phyloP scores from a whole-genome alignment of 2,888 invertebrate genomes.

The Macaria liturata region DNA sequence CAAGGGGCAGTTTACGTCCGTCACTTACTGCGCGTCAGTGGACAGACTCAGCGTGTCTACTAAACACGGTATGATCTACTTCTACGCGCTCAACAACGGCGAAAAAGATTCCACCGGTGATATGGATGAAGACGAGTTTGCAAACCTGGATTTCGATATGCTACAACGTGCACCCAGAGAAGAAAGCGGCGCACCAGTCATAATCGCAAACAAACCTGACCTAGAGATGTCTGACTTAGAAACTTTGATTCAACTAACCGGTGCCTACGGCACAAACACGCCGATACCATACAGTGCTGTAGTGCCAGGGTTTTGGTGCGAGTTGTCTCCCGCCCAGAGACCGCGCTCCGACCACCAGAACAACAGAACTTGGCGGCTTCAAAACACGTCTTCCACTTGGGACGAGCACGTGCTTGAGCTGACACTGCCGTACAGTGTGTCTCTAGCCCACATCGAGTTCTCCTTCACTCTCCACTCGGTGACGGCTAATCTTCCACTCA shows the following conservation, averaged over 20 bases:
- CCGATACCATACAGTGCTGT: slow-evolving; percentile 90
- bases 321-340: slow-evolving; percentile 95
- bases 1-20: slow-evolving; percentile 89
- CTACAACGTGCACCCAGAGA: slow-evolving; percentile 65
- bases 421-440: slow-evolving; percentile 90
- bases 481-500: slow-evolving; percentile 88
- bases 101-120: slow-evolving; percentile 89
- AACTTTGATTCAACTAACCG: slow-evolving; percentile 88
- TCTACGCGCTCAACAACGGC: slow-evolving; percentile 89
- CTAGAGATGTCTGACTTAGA: slow-evolving; percentile 85
- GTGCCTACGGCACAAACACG: slow-evolving; percentile 86
- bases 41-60: slow-evolving; percentile 94
- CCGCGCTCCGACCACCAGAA: slow-evolving; percentile 95
- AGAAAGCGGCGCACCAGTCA: slow-evolving; percentile 61
- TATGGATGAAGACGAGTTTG: slow-evolving; percentile 87
- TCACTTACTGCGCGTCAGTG: slow-evolving; percentile 93
- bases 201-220: slow-evolving; percentile 84
- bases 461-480: slow-evolving; percentile 92
- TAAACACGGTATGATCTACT: slow-evolving; percentile 90
- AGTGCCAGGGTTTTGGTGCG: slow-evolving; percentile 96
- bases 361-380: slow-evolving; percentile 94
- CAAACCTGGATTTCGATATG: slow-evolving; percentile 76
- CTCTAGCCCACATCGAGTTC: slow-evolving; percentile 95
- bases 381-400: slow-evolving; percentile 95
- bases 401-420: slow-evolving; percentile 96